Base-by-base conservation (phyloP, 2,113 vertebrate genomes). In the Acanthochromis polyacanthus region DNA sequence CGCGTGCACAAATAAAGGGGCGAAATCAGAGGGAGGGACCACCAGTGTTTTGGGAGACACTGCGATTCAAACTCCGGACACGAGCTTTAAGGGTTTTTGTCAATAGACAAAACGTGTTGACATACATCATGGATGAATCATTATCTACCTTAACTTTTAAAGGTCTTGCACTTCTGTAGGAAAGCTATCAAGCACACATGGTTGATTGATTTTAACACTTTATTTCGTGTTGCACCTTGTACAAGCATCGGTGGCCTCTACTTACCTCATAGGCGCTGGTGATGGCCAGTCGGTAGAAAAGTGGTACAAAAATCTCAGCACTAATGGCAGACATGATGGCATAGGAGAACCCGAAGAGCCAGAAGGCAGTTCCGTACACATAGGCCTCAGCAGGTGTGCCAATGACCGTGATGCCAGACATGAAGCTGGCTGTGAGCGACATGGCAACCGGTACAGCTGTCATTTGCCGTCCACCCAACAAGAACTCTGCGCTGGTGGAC, bases 361-460 rank as follows among this genome's bases (percentile, higher is more conserved):
- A 95, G 82, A 91, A 96, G 5, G 91, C 86, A 4, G 91, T 15
- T 36, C 95, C 95, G 17, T 83, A 96, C 0, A 51, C 48, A 76
- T 95, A 95, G 4, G 94, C 92, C 70, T 96, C 95, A 0, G 93
- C 89, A 0, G 95, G 95, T 6, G 94, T 95, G 22, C 95, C 95
- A 10, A 96, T 96, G 32, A 96, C 94, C 0, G 95, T 95, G 88
- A 96, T 94, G 19, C 95, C 95, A 23, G 95, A 96, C 95, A 96
- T 96, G 80, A 96, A 96, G 81, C 95, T 95, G 86, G 95, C 95
- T 0, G 95, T 95, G 10, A 96, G 93, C 0, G 95, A 96, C 93
- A 96, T 95, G 72, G 95, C 94, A 11, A 96, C 95, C 0, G 95
- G 95, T 71, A 96, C 86, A 1, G 95, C 95, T 0, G 90, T 94